phyloP scores from a whole-genome alignment of 2,113 vertebrate species.

The Malurus alboscapulatus region DNA sequence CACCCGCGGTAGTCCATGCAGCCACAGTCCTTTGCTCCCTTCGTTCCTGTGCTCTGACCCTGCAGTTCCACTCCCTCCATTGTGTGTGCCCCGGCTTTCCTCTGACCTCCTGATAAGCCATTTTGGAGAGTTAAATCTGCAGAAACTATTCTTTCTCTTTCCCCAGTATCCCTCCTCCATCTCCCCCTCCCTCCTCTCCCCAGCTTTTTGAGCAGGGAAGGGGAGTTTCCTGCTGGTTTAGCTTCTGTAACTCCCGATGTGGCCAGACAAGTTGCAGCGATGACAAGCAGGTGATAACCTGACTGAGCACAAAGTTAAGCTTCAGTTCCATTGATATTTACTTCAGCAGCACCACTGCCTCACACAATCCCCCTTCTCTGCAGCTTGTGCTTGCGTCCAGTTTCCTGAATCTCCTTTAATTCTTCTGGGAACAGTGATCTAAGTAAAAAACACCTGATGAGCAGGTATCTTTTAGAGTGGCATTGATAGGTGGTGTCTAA shows the following conservation, averaged over 20 bases:
- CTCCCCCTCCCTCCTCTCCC: too few relatives aligned
- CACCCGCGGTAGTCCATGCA: neutral
- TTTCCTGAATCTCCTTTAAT: neutral
- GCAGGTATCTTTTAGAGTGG: neutral
- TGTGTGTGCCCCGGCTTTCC: neutral
- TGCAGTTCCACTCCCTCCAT: neutral
- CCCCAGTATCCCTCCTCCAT: rapidly evolving
- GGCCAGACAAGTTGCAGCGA: neutral
- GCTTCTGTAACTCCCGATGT: neutral
- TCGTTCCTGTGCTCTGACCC: neutral
- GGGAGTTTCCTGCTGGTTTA: neutral
- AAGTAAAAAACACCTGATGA: neutral
- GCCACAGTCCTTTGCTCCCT: neutral
- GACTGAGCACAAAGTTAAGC: neutral
- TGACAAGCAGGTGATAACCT: constrained; percentile 37
- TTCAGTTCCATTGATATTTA: neutral
- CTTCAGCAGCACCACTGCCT: neutral
- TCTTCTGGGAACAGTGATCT: neutral
- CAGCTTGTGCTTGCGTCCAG: neutral
- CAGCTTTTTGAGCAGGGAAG: neutral
- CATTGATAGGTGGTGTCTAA: neutral
- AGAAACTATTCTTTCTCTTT: neutral
- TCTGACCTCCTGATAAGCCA: neutral
- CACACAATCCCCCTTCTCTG: neutral
- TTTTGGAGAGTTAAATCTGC: neutral